phyloP scores from a whole-genome alignment of 2,797 vertebrate genomes.

The Oreochromis mossambicus region DNA sequence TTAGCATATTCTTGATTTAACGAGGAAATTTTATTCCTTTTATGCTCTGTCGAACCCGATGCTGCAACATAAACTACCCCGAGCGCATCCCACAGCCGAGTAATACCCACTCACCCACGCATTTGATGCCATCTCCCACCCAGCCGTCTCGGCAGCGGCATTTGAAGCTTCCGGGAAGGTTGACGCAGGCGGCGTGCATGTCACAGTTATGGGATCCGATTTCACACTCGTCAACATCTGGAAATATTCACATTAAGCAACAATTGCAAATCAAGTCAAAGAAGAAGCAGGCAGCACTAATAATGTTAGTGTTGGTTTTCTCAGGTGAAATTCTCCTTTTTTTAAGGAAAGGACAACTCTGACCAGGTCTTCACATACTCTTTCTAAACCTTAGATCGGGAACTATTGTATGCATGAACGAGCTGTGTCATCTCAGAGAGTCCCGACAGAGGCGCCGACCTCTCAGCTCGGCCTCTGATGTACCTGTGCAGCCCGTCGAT shows the following conservation, averaged over 20 bases:
- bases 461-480: not conserved
- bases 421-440: not conserved
- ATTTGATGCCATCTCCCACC: constrained; percentile 88
- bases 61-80: not conserved
- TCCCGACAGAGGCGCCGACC: not conserved
- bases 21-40: not conserved
- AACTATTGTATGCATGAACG: constrained; percentile 38
- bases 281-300: not conserved
- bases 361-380: not conserved
- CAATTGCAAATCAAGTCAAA: not conserved
- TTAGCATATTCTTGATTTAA: not conserved
- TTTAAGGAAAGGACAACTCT: not conserved
- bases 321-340: not conserved
- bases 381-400: not conserved
- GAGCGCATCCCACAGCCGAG: not conserved
- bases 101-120: constrained; percentile 80
- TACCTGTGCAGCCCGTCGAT: constrained; percentile 90
- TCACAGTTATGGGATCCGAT: constrained; percentile 90
- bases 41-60: not conserved
- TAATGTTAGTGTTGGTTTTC: not conserved
- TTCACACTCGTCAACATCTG: constrained; percentile 93
- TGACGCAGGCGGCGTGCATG: constrained; percentile 88
- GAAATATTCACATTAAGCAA: not conserved
- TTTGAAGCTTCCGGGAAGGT: constrained; percentile 90
- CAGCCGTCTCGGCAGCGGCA: constrained; percentile 91